A percentile compares a stretch with the other conserved stretches of the same genome.
Evolutionary conservation across 1,140 invertebrate species (phyloP).

Genomic region (Thalassaphorura encarpata): DNA sequence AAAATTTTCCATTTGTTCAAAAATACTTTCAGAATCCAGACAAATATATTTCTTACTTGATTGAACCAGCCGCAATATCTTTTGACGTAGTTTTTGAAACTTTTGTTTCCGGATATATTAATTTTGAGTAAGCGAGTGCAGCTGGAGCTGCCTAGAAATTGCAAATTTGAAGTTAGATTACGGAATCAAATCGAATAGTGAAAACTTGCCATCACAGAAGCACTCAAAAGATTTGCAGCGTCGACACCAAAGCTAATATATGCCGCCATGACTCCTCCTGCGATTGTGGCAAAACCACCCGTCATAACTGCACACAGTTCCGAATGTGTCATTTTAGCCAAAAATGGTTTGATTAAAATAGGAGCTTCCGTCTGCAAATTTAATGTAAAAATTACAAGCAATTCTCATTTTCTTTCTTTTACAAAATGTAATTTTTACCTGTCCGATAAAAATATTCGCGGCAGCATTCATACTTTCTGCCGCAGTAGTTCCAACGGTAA

Average conservation of each 20-base stretch:
- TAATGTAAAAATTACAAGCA: neutral
- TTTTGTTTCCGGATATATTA: slow-evolving; percentile 83
- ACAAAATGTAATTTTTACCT: slow-evolving; percentile 7
- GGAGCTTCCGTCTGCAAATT: slow-evolving; percentile 68
- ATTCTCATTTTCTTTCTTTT: too few species aligned
- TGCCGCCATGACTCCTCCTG: slow-evolving; percentile 80
- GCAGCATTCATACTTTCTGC: slow-evolving; percentile 82
- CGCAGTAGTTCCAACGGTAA: slow-evolving; percentile 69
- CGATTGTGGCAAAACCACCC: slow-evolving; percentile 76
- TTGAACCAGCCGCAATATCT: slow-evolving; percentile 25
- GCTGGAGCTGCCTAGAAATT: slow-evolving; percentile 46
- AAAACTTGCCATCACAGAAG: slow-evolving; percentile 94
- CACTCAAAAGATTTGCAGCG: slow-evolving; percentile 70
- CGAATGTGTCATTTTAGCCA: slow-evolving; percentile 66
- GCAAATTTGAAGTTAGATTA: too few species aligned
- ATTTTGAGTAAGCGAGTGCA: slow-evolving; percentile 66
- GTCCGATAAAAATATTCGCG: slow-evolving; percentile 36
- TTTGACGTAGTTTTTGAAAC: slow-evolving; percentile 57
- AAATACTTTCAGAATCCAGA: neutral
- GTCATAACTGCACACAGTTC: slow-evolving; percentile 91
- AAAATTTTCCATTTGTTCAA: slow-evolving; percentile 29
- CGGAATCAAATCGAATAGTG: too few species aligned
- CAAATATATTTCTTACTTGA: too few species aligned
- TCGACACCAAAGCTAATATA: slow-evolving; percentile 84
- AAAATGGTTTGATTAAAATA: slow-evolving; percentile 73